phyloP scores from a whole-genome alignment of 2,797 vertebrate genomes.

The Melanotaenia parkinsoni region DNA sequence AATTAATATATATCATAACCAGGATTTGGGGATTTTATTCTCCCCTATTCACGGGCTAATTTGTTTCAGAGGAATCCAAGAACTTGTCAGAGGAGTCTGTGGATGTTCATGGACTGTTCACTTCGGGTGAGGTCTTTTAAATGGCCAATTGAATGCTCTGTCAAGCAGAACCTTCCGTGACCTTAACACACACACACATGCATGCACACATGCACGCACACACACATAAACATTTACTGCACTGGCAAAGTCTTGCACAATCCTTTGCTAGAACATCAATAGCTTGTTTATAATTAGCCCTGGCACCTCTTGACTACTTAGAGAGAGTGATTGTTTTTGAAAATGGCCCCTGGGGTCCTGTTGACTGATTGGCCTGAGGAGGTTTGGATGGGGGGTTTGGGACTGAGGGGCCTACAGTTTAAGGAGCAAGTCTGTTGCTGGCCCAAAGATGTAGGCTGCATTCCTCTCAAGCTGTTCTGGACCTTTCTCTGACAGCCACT shows the following conservation, averaged over 20 bases:
- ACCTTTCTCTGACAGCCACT: constrained; percentile 81
- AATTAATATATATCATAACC: no score
- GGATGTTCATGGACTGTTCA: constrained; percentile 36
- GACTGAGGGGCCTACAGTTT: constrained; percentile 47
- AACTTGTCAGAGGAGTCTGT: constrained; percentile 59
- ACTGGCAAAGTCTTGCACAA: constrained; percentile 63
- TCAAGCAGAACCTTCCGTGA: constrained; percentile 81
- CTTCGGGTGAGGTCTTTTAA: constrained; percentile 81
- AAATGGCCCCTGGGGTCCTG: constrained; percentile 81
- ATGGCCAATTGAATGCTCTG: constrained; percentile 79
- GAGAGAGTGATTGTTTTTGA: constrained; percentile 85
- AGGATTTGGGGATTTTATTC: not conserved
- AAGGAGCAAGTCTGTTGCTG: constrained; percentile 64
- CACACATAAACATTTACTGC: constrained; percentile 58
- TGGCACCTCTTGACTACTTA: constrained; percentile 86
- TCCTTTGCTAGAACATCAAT: constrained; percentile 79
- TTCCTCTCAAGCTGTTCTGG: constrained; percentile 81
- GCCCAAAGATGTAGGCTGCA: constrained; percentile 63
- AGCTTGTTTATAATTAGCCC: constrained; percentile 88
- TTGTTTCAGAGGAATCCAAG: constrained; percentile 35
- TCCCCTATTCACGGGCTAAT: not conserved
- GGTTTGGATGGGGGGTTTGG: constrained; percentile 46
- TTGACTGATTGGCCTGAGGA: constrained; percentile 83
- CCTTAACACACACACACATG: constrained; percentile 47
- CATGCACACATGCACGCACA: constrained; percentile 7